These are phyloP conservation scores for Myoxocephalus aenaeus DNA, from an alignment of 2,797 vertebrate species.

Conservation along the genomic window DNA sequence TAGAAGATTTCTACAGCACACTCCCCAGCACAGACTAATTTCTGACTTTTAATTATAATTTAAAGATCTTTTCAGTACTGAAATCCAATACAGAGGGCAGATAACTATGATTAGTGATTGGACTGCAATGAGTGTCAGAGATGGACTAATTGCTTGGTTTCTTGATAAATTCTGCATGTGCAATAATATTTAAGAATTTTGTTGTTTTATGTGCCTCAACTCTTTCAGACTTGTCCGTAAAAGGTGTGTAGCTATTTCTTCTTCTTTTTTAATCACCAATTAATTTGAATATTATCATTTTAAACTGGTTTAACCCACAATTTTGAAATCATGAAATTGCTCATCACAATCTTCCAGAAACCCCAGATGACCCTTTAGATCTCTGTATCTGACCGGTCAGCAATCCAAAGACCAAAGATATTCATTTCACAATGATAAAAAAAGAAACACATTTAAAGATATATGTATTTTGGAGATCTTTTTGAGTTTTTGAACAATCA, in stretches of 20 bases:
- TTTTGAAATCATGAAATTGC: neutral
- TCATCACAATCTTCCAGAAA: neutral
- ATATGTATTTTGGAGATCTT: neutral
- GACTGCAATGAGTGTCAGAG: neutral
- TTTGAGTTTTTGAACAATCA: neutral
- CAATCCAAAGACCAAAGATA: neutral
- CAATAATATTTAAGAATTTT: neutral
- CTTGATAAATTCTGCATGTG: neutral
- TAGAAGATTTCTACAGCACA: constrained; percentile 7
- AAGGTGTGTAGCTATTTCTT: neutral
- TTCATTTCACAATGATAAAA: neutral
- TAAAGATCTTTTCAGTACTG: neutral
- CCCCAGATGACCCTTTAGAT: neutral
- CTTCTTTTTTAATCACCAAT: neutral
- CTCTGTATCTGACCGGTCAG: neutral
- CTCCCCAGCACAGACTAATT: neutral
- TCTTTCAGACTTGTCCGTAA: neutral
- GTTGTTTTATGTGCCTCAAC: neutral
- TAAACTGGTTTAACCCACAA: neutral
- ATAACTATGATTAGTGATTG: neutral
- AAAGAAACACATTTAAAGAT: neutral
- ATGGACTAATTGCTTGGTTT: constrained; percentile 1
- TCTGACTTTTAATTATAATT: constrained; percentile 27
- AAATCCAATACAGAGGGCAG: constrained; percentile 11
- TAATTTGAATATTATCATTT: neutral